Evolutionary conservation across 2,888 invertebrate genomes (phyloP).

Genomic region (Torymus auratus): DNA sequence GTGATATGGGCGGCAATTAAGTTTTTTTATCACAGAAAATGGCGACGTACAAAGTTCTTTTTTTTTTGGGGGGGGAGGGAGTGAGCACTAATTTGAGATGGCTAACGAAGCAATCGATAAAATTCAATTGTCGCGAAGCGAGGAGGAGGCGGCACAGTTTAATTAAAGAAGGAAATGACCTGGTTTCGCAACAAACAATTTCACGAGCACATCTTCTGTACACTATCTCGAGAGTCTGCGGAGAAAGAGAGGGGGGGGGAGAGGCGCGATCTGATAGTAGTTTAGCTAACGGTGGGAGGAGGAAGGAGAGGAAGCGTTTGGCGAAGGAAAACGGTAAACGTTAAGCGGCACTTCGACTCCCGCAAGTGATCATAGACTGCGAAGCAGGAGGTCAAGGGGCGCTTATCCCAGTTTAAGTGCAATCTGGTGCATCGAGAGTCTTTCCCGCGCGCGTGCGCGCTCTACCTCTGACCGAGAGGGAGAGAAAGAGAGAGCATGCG

Average conservation of each 20-base stretch:
- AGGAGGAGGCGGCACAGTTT: background rate
- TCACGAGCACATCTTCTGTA: slow-evolving; percentile 21
- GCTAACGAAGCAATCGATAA: slow-evolving; percentile 28
- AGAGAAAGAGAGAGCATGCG: no score
- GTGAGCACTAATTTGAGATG: background rate
- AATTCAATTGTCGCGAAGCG: slow-evolving; percentile 21
- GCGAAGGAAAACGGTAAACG: slow-evolving; percentile 54
- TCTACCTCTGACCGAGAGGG: background rate
- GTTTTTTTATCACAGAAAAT: no score
- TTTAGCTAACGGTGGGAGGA: slow-evolving; percentile 13
- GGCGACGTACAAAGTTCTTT: no score
- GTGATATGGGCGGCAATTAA: no score
- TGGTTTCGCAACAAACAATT: slow-evolving; percentile 35
- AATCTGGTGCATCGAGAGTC: slow-evolving; percentile 61
- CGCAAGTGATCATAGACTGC: slow-evolving; percentile 61
- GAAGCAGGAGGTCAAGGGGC: slow-evolving; percentile 65
- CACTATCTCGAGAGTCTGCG: background rate
- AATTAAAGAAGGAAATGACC: slow-evolving; percentile 45
- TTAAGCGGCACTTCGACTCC: slow-evolving; percentile 57
- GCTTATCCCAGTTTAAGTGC: slow-evolving; percentile 64
- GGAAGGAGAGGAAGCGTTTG: slow-evolving; percentile 8
- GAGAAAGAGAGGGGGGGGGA: background rate
- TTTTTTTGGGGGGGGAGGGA: no score
- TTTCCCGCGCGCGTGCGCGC: slow-evolving; percentile 41
- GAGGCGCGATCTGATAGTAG: slow-evolving; percentile 1